Base-by-base conservation (phyloP, 2,888 invertebrate genomes). In the Sarcophaga carnaria region DNA sequence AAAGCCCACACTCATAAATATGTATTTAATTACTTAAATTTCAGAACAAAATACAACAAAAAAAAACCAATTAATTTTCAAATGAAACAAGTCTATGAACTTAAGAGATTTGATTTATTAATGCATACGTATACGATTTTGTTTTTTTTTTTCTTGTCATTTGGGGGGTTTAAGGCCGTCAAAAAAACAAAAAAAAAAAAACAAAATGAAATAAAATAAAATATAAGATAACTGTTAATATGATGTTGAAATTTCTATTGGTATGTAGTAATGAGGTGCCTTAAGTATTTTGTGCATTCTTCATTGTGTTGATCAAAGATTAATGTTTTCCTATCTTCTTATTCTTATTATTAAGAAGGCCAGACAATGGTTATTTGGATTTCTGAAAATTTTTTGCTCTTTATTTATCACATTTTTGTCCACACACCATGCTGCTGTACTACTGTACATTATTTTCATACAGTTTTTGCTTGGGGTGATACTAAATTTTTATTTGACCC, bases 401-500 rank as follows among this genome's bases (percentile, higher is more conserved):
- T 17, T 62, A 14, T 10, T 64, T 27, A 64, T 17, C 12, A 12
- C 4, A 4, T 83, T 69, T 59, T 70, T 6, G 12, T 25, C 22
- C 4, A 59, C 8, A 14, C 4, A 49, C 10, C 10, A 37, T 10
- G 8, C 10, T 37, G 10, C 37, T 37, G 37, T 37, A 37, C 37
- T 37, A 37, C 37, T 37, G 37, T 37, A 37, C 37, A 37, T 37
- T 10, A 37, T 10, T 63, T 78, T 67, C 22, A 22, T n/a, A 6
- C 54, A 62, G 20, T 49, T 64, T 25, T 74, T 8, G 47, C 75
- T 72, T 37, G 11, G 85, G 87, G 89, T 66, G 74, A 83, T 80
- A 87, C 83, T 88, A 75, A 86, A 88, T 71, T 86, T 86, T 89
- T 84, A 88, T 88, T 83, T 81, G 69, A 66, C 66, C 67, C 74